Evolutionary conservation across 2,888 invertebrate genomes (phyloP), one percentile per base, ranked within the genome.

Genomic region (Phyllotreta cruciferae): DNA sequence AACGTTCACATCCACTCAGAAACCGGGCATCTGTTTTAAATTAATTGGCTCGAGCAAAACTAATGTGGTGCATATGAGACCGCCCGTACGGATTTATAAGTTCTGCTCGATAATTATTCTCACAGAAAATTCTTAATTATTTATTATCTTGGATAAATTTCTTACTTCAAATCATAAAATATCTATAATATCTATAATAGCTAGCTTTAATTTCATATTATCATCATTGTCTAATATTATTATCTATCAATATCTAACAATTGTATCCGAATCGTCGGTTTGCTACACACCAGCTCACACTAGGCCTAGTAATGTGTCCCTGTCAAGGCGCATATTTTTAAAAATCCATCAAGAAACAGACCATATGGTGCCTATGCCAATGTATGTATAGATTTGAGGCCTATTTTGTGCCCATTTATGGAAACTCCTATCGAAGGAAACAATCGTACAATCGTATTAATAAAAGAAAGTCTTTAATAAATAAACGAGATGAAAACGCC

Each of bases 1-100:
- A 61, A 53, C 64, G 45, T 61, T 35, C 47, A 52, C 41, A 56
- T 52, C 56, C 60, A 61, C 61, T 61, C 44, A 56, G 47, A 60
- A 47, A 44, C 57, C 44, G 39, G 42, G 53, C 66, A 66, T 66
- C 62, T 66, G 66, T 66, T 66, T 66, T 62, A 34, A 66, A 66
- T 66, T 66, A 62, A 54, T 35, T 49, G 47, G 56, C 60, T 41
- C 45, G 55, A 61, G 47, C 53, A 52, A 64, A 53, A 60, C 41
- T 49, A 49, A 61, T 49, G 56, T n/a, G 49, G 60, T 60, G 60
- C 10, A 34, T 60, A 52, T 10, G 6, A 36, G 24, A 52, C 42
- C 44, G n/a, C 24, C 38, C n/a, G 1, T 6, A 13, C 34, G 13
- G 9, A 14, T 53, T 24, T 2, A 37, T 52, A 37, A 5, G 36